Base-by-base conservation (phyloP, 2,113 vertebrate species). In the Oncorhynchus kisutch region DNA sequence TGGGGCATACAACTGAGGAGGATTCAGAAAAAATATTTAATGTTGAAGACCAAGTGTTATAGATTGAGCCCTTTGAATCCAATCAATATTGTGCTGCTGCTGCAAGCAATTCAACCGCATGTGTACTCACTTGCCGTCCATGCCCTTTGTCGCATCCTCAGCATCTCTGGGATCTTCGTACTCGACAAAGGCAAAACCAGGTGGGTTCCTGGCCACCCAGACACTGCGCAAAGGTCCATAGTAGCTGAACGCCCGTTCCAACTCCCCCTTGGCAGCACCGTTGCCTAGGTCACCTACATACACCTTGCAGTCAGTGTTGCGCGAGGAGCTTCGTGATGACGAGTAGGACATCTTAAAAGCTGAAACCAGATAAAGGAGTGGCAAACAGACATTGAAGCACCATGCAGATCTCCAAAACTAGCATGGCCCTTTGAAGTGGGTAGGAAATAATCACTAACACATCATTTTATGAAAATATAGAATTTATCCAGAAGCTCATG, bases 121-220 rank as follows among this genome's bases (percentile, higher is more conserved):
- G 27, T 70, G 12, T 67, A 86, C 89, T 88, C 69, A 90, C 89
- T 90, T 90, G 71, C 89, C 89, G 51, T 91, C 89, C 89, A 91
- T 89, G 71, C 88, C 89, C 75, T 89, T 88, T 22, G 87, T 85
- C 5, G 89, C 88, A 67, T 91, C 89, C 59, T 88, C 86, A 2
- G 89, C 88, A 31, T 91, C 89, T 18, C 89, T 80, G 70, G 87
- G 51, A 72, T 91, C 89, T 74, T 91, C 89, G 51, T 85, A 91
- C 73, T 91, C 86, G 5, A 91, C 89, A 9, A 91, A 91, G 68
- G 89, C 89, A 25, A 91, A 91, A 71, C 89, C 89, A 0, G 89
- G 89, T 1, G 89, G 89, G 70, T 91, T 91, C 16, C 89, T 72
- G 0, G 89, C 89, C 39, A 91, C 88, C 89, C 89, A 91, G 24